Evolutionary conservation across 2,113 vertebrate species (phyloP).

Genomic region (Aptenodytes forsteri): DNA sequence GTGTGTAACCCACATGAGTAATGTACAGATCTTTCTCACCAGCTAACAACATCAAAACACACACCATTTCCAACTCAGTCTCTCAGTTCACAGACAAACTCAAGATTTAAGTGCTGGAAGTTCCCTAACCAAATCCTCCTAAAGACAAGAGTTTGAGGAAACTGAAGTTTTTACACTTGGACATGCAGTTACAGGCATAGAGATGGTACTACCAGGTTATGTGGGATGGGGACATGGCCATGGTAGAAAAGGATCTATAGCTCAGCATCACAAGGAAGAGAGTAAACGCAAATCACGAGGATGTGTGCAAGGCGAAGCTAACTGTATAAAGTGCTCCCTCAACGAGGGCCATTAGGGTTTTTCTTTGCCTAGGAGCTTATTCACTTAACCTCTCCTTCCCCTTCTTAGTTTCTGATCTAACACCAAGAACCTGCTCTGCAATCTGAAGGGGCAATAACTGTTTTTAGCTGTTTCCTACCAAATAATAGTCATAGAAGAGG

Average conservation of each 20-base stretch:
- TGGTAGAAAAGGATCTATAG: neutral
- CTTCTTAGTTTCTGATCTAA: neutral
- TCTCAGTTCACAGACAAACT: neutral
- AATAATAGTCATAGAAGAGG: neutral
- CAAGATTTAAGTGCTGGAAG: neutral
- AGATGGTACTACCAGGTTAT: neutral
- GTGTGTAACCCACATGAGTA: neutral
- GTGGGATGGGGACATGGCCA: neutral
- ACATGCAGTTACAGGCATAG: neutral
- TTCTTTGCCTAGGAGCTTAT: neutral
- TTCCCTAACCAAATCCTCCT: neutral
- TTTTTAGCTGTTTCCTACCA: neutral
- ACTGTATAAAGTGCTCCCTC: neutral
- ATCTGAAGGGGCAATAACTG: neutral
- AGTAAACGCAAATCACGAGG: neutral
- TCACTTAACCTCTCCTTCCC: neutral
- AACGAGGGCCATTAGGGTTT: no score
- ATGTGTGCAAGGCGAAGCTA: neutral
- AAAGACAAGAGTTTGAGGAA: neutral
- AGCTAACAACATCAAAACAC: neutral
- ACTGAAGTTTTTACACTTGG: neutral
- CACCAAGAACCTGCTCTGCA: neutral
- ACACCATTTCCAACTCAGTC: neutral
- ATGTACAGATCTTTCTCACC: neutral
- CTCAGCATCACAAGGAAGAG: neutral